Evolutionary conservation across 2,888 invertebrate species (phyloP).

Genomic region (Atrina japonica): DNA sequence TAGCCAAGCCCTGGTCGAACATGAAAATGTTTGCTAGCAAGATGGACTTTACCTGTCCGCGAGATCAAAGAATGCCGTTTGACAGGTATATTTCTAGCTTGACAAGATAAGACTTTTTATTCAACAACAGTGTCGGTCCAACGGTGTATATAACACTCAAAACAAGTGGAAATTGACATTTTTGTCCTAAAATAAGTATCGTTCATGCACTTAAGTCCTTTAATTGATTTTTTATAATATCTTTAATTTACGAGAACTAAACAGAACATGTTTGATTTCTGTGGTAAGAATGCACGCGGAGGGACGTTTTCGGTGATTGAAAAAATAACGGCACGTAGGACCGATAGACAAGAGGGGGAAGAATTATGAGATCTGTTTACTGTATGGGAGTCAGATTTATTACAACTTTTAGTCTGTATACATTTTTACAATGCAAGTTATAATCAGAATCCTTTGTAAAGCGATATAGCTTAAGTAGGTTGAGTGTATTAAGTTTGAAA

Average conservation of each 20-base stretch:
- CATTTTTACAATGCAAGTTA: too few species aligned
- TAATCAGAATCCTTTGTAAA: too few species aligned
- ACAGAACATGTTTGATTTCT: background rate
- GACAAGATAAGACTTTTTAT: slow-evolving; percentile 40
- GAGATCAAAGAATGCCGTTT: slow-evolving; percentile 32
- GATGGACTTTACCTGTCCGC: slow-evolving; percentile 38
- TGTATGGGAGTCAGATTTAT: background rate
- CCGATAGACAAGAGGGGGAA: background rate
- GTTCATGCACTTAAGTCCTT: background rate
- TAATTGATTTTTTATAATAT: slow-evolving; percentile 11
- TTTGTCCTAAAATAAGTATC: slow-evolving; percentile 6
- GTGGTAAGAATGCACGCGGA: too few species aligned
- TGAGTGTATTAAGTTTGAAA: too few species aligned
- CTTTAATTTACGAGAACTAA: background rate
- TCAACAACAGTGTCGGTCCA: slow-evolving; percentile 26
- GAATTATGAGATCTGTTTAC: background rate
- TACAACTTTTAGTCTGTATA: background rate
- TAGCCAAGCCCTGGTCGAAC: too few species aligned
- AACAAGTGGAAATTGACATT: background rate
- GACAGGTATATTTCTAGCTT: slow-evolving; percentile 41
- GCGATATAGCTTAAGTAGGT: too few species aligned
- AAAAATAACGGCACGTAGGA: background rate
- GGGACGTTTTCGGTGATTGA: too few species aligned
- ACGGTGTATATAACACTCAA: slow-evolving; percentile 31
- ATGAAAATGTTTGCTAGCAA: background rate